Evolutionary conservation across 1,140 invertebrate genomes (phyloP).

Genomic region (Oscheius sp.): DNA sequence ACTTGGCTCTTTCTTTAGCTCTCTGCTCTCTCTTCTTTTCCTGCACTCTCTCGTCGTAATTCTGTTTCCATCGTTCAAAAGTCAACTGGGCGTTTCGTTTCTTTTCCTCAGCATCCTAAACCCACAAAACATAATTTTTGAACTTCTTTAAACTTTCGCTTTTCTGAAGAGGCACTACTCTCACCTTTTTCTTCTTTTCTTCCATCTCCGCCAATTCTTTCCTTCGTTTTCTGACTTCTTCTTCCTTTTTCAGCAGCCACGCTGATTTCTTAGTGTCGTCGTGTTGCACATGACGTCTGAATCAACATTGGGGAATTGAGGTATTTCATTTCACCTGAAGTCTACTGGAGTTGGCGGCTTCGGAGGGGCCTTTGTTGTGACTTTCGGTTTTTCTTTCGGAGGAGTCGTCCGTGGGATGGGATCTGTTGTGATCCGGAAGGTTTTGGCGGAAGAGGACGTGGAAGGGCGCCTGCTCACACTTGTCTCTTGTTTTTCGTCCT

Average conservation of each 20-base stretch:
- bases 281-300: neutral
- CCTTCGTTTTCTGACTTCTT: constrained; percentile 1
- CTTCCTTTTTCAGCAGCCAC: constrained; percentile 16
- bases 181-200: neutral
- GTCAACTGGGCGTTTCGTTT: neutral
- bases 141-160: neutral
- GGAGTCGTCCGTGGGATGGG: neutral
- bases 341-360: constrained; percentile 6
- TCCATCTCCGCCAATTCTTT: neutral
- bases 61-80: neutral
- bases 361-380: neutral
- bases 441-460: neutral
- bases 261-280: neutral
- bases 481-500: neutral
- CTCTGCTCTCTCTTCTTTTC: constrained; percentile 12
- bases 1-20: neutral
- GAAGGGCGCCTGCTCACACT: neutral
- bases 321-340: neutral
- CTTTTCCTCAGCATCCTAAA: constrained; percentile 17
- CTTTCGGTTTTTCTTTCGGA: neutral
- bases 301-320: neutral
- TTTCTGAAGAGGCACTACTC: too few species aligned
- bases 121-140: neutral
- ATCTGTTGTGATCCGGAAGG: neutral
- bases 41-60: constrained; percentile 6